These are phyloP conservation scores for Dione vanillae DNA, from an alignment of 2,888 invertebrate species.

Conservation along the genomic window DNA sequence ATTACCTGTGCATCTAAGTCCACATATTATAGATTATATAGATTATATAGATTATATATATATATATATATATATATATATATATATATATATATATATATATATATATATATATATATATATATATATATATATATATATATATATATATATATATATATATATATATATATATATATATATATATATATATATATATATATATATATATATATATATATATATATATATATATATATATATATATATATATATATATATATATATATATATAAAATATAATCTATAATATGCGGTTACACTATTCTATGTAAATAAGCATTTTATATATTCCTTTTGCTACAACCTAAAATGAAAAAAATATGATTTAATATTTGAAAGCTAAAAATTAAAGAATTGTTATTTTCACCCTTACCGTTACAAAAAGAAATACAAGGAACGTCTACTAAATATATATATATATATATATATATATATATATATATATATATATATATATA, in stretches of 20 bases:
- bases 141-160: no score
- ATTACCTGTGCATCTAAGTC: conserved; percentile 37
- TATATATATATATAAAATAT: no score
- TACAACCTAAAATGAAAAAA: not conserved
- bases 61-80: no score
- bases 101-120: no score
- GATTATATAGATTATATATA: no score
- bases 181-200: no score
- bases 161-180: no score
- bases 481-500: conserved; percentile 22
- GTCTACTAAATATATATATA: conserved; percentile 51
- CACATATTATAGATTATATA: conserved; percentile 24
- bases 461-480: conserved; percentile 39
- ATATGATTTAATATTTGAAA: not conserved
- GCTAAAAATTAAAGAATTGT: not conserved
- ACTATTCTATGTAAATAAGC: conserved; percentile 4
- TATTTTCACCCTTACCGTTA: not conserved
- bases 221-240: no score
- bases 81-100: no score
- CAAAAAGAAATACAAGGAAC: conserved; percentile 54
- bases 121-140: no score
- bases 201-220: no score
- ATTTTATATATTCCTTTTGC: not conserved
- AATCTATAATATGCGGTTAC: conserved; percentile 21
- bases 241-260: no score